phyloP scores from a whole-genome alignment of 2,113 vertebrate species.

The Amphilophus citrinellus region DNA sequence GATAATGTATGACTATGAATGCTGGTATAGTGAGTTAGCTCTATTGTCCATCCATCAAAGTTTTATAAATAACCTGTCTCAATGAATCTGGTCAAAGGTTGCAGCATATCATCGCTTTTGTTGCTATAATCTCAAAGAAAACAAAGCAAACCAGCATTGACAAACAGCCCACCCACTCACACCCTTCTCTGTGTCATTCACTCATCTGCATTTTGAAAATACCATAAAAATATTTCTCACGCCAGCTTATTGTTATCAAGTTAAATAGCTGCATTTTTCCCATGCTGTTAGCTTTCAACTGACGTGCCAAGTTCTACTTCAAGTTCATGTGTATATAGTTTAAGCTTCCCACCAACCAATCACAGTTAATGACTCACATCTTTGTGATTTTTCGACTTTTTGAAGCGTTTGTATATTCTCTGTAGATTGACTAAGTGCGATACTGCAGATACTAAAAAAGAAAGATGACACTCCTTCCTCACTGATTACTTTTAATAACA shows the following conservation, averaged over 20 bases:
- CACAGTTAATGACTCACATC: neutral
- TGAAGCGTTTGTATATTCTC: neutral
- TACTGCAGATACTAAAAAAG: neutral
- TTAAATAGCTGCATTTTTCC: neutral
- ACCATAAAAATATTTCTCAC: neutral
- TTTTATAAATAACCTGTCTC: slow-evolving; percentile 44
- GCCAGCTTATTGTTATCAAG: neutral
- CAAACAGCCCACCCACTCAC: neutral
- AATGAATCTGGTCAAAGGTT: slow-evolving; percentile 47
- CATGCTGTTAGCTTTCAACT: neutral
- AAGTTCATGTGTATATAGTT: accelerated
- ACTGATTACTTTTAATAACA: neutral
- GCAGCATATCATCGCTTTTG: slow-evolving; percentile 32
- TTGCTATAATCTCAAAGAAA: slow-evolving; percentile 51
- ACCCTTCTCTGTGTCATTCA: neutral
- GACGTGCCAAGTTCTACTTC: neutral
- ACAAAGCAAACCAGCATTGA: slow-evolving; percentile 37
- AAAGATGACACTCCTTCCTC: neutral
- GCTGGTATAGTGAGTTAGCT: slow-evolving; percentile 35
- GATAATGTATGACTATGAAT: neutral
- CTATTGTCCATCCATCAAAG: slow-evolving; percentile 47
- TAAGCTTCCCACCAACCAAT: accelerated
- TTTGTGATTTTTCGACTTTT: neutral
- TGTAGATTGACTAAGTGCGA: neutral
- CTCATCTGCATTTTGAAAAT: neutral